A percentile compares a stretch with the other conserved stretches of the same genome.
Evolutionary conservation across 2,113 vertebrate genomes (phyloP).

Genomic region (Patagioenas fasciata): DNA sequence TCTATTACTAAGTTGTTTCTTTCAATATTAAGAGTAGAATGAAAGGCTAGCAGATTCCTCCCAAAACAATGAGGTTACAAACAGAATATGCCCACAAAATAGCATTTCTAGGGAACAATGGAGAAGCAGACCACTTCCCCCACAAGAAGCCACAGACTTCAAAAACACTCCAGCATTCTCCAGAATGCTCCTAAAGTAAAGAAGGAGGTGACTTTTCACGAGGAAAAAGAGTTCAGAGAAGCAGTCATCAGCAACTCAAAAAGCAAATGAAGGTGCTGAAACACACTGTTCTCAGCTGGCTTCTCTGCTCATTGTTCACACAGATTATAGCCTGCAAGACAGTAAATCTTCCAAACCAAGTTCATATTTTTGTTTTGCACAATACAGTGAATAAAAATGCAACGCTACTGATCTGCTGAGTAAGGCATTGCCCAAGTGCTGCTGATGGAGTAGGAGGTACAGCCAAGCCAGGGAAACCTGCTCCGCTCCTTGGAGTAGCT

Average conservation of each 20-base stretch:
- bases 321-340: not conserved
- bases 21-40: not conserved
- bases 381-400: not conserved
- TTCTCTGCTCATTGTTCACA: not conserved
- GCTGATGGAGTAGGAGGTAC: not conserved
- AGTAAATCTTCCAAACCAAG: not conserved
- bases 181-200: not conserved
- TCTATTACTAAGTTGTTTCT: not conserved
- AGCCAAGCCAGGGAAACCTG: not conserved
- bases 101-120: not conserved
- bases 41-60: not conserved
- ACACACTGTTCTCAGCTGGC: not conserved
- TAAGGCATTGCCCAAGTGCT: not conserved
- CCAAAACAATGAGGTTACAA: not conserved
- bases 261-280: not conserved
- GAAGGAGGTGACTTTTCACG: rapidly evolving
- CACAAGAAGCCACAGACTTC: not conserved
- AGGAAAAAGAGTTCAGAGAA: not conserved
- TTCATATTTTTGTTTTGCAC: not conserved
- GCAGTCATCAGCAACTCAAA: not conserved
- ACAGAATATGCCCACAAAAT: not conserved
- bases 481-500: not conserved
- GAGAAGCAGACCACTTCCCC: not conserved
- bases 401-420: not conserved
- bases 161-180: not conserved